A percentile compares a stretch with the other conserved stretches of the same genome.
phyloP scores from a whole-genome alignment of 1,140 invertebrate species.

The Ectropis grisescens region DNA sequence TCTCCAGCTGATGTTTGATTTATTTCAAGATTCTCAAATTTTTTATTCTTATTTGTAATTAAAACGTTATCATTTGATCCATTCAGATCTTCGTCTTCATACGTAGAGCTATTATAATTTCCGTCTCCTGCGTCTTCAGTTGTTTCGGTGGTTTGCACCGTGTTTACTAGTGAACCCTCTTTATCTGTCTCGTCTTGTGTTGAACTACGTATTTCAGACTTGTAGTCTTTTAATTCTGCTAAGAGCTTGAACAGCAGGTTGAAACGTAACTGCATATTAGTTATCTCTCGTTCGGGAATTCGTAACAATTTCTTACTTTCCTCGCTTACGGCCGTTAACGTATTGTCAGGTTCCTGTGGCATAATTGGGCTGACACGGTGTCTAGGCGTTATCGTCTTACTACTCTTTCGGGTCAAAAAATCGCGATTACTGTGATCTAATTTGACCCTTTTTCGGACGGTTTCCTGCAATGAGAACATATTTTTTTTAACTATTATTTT shows the following conservation, averaged over 20 bases:
- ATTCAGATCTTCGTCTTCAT: slow-evolving; percentile 22
- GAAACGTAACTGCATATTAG: slow-evolving; percentile 9
- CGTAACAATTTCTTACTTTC: slow-evolving; percentile 22
- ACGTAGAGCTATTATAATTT: slow-evolving; percentile 15
- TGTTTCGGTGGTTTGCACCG: slow-evolving; percentile 5
- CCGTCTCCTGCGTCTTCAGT: slow-evolving; percentile 11
- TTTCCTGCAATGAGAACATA: no score
- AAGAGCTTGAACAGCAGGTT: slow-evolving; percentile 24
- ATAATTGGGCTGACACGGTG: slow-evolving; percentile 6
- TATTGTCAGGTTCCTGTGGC: no score
- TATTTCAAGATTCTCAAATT: no score
- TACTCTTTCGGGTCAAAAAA: no score
- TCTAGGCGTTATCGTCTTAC: slow-evolving; percentile 20
- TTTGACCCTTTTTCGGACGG: slow-evolving; percentile 3
- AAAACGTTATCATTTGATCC: slow-evolving; percentile 40
- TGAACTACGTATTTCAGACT: no score
- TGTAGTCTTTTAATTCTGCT: slow-evolving; percentile 17
- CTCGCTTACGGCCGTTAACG: no score
- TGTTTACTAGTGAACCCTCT: neutral
- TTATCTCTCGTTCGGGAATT: slow-evolving; percentile 29
- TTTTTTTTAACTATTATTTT: no score
- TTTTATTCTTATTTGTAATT: slow-evolving; percentile 44
- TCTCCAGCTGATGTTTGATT: no score
- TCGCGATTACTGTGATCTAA: no score
- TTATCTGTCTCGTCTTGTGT: no score